Percentiles rank a stretch among this genome's conserved stretches.
Conservation (phyloP, 2,797 vertebrate species). For the Centropyge bicolor region DNA sequence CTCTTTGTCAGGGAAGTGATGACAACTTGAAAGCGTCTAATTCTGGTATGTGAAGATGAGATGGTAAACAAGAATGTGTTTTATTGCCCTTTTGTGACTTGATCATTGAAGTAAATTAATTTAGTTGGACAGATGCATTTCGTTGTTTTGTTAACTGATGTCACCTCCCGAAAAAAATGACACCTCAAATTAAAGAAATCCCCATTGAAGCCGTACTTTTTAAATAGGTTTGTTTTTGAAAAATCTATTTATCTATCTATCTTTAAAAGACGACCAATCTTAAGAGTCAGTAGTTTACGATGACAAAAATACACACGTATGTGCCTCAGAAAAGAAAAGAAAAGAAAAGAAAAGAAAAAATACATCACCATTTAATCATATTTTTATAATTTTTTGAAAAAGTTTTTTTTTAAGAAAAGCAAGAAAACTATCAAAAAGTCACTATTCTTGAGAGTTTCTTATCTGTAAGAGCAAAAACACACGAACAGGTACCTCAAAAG, state of each 20-base stretch:
- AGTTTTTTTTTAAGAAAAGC: too few species aligned
- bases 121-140: neutral
- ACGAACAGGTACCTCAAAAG: too few species aligned
- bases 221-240: neutral
- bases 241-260: slow-evolving; percentile 32
- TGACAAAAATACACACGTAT: too few species aligned
- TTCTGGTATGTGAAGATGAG: too few species aligned
- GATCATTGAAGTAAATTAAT: neutral
- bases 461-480: too few species aligned
- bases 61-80: neutral
- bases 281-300: neutral
- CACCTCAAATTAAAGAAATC: neutral
- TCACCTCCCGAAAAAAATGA: neutral
- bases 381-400: too few species aligned
- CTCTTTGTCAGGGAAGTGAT: rapidly evolving
- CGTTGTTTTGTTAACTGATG: neutral
- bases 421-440: too few species aligned
- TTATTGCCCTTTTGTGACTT: rapidly evolving
- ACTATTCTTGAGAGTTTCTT: too few species aligned
- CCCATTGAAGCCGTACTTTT: neutral
- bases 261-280: neutral
- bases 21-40: too few species aligned
- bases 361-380: too few species aligned
- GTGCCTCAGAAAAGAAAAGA: too few species aligned
- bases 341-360: too few species aligned